phyloP scores from a whole-genome alignment of 2,797 vertebrate species.

The Melanotaenia pygmaea region DNA sequence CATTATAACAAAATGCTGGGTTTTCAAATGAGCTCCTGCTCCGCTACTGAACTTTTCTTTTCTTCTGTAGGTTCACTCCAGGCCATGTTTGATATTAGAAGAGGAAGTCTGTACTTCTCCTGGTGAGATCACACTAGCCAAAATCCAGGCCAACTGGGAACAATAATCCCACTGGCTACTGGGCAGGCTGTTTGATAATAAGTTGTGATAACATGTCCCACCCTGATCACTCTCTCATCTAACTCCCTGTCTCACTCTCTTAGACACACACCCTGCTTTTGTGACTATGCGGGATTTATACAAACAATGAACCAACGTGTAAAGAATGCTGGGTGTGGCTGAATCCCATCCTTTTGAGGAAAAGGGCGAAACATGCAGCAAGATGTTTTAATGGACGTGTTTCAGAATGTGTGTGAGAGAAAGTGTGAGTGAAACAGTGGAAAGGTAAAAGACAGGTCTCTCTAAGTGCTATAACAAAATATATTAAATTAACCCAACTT shows the following conservation, averaged over 20 bases:
- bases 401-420: conserved; percentile 1
- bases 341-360: conserved; percentile 65
- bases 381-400: conserved; percentile 26
- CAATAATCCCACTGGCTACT: conserved; percentile 70
- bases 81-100: conserved; percentile 36
- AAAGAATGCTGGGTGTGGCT: conserved; percentile 78
- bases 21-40: not conserved
- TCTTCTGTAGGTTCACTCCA: conserved; percentile 6
- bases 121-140: conserved; percentile 57
- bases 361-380: conserved; percentile 53
- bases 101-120: conserved; percentile 29
- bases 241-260: conserved; percentile 27
- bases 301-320: conserved; percentile 76
- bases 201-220: conserved; percentile 70
- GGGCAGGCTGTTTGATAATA: conserved; percentile 65
- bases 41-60: conserved; percentile 21
- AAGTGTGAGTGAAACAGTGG: not conserved
- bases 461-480: not conserved
- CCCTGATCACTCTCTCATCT: conserved; percentile 55
- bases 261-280: conserved; percentile 67
- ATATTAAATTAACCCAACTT: not conserved
- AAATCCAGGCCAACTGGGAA: conserved; percentile 56
- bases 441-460: conserved; percentile 4
- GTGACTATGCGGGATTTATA: conserved; percentile 70
- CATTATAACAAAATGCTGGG: not conserved